Base-by-base conservation (phyloP, 2,888 invertebrate genomes). In the Agriopis aurantiaria region DNA sequence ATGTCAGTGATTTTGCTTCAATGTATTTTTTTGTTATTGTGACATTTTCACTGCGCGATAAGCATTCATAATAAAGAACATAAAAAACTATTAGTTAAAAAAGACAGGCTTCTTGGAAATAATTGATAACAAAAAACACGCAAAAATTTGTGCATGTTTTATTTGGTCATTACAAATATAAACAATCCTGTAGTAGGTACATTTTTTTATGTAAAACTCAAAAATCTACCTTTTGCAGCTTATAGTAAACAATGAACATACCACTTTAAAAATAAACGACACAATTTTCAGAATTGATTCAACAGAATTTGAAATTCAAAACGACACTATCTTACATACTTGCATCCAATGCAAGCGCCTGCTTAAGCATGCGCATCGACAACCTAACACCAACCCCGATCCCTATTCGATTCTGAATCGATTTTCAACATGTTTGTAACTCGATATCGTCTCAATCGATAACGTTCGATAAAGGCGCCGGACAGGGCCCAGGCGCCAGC, bases 381-480 rank as follows among this genome's bases (percentile, higher is more conserved):
- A 70, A 66, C 70, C 53, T 55, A 71, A 64, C 66, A 62, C 55
- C 57, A 59, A 63, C 58, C 51, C 48, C 57, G 43, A 69, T 61
- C 66, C 66, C 70, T 64, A 66, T 70, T 63, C 63, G 62, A 65
- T 57, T 66, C 63, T 17, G 43, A 65, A 63, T 71, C 63, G 65
- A 73, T 67, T 69, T 71, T 65, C 67, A 69, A 66, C 73, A 66
- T 78, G 78, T 76, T 78, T 75, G 93, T 88, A 92, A 92, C 85
- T 83, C 81, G 90, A 92, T 89, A 88, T 76, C 68, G 64, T 68
- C 83, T 80, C 80, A 76, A 82, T 84, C 85, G 87, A 89, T 90
- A 88, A 89, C 82, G 77, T 74, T 80, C 86, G 87, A 85, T 86
- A 86, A 88, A 88, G 90, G 89, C 90, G 88, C 88, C 90, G 85